Percentiles rank a stretch among this genome's conserved stretches.
Evolutionary conservation across 2,113 vertebrate genomes (phyloP).

Genomic region (Hystrix cristata): DNA sequence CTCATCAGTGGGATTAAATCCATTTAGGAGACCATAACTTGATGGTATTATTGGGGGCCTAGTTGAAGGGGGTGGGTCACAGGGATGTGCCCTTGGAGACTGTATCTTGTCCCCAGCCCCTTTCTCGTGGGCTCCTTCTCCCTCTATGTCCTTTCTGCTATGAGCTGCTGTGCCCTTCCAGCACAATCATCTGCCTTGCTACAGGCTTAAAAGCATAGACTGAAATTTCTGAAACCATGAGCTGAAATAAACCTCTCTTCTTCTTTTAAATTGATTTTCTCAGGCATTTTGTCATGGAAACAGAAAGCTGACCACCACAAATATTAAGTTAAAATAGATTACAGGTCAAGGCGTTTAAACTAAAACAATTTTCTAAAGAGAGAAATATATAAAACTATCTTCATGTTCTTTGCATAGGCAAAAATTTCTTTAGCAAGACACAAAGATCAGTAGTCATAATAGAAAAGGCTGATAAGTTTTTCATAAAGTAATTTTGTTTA

Average conservation of each 20-base stretch:
- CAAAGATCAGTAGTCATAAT: not conserved
- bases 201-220: not conserved
- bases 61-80: not conserved
- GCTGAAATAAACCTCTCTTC: not conserved
- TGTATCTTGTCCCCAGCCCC: too few species aligned
- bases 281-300: not conserved
- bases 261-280: not conserved
- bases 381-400: not conserved
- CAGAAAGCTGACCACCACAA: too few species aligned
- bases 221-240: not conserved
- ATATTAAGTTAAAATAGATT: not conserved
- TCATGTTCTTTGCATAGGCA: not conserved
- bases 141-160: not conserved
- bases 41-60: not conserved
- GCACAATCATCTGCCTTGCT: not conserved
- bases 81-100: not conserved
- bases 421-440: not conserved
- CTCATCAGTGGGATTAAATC: not conserved
- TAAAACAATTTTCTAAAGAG: not conserved
- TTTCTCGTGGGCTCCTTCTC: not conserved
- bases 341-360: not conserved
- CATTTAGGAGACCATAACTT: not conserved
- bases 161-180: not conserved
- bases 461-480: not conserved
- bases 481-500: not conserved